phyloP scores from a whole-genome alignment of 2,113 vertebrate genomes.

The Callopanchax toddi region DNA sequence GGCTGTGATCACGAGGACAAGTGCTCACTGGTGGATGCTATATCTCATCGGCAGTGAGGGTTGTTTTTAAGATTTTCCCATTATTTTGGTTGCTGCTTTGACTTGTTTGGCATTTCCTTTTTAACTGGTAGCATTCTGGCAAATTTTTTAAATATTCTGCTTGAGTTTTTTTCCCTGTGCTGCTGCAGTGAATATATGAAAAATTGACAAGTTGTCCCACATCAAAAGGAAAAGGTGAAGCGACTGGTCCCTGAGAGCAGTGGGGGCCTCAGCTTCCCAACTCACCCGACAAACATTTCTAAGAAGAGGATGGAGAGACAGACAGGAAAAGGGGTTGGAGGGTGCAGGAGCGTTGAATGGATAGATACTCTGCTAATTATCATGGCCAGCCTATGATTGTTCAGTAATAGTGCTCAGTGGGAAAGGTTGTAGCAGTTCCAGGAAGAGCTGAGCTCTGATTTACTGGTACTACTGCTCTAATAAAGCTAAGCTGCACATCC shows the following conservation, averaged over 20 bases:
- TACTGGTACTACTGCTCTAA: constrained; percentile 87
- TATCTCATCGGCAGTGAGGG: background rate
- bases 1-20: constrained; percentile 12
- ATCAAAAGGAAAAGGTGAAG: constrained; percentile 34
- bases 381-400: constrained; percentile 86
- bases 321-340: constrained; percentile 51
- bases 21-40: background rate
- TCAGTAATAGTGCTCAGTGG: constrained; percentile 88
- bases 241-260: constrained; percentile 35
- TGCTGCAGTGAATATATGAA: too few species aligned
- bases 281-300: constrained; percentile 55
- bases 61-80: background rate
- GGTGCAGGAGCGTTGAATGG: constrained; percentile 63
- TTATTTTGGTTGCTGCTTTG: constrained; percentile 2
- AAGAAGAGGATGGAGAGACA: constrained; percentile 57
- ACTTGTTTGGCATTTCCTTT: background rate
- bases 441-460: constrained; percentile 86
- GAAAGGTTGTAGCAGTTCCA: constrained; percentile 86
- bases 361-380: constrained; percentile 86
- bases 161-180: too few species aligned
- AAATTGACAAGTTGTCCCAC: background rate
- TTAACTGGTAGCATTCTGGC: background rate
- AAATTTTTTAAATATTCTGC: background rate
- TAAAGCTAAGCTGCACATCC: constrained; percentile 82
- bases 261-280: constrained; percentile 34